Evolutionary conservation across 92 coral and sea anemone species (phyloP), one percentile per base, ranked within the genome.

Genomic region (Hydrozoanthus gracilis): DNA sequence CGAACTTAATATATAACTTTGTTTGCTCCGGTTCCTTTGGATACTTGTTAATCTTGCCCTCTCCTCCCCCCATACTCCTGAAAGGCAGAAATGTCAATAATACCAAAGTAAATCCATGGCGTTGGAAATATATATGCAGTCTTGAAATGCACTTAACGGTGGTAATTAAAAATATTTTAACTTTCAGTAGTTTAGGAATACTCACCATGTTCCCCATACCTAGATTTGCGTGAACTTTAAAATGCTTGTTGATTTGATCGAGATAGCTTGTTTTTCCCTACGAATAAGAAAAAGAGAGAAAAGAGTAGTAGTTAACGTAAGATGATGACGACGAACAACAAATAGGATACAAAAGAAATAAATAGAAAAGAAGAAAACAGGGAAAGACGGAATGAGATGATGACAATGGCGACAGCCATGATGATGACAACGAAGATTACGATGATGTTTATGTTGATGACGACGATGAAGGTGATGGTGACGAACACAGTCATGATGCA

Each of bases 181-280:
- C 17, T 61, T 11, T 5, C 4, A 12, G n/a, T 13, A 27, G 39
- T 12, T 61, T 8, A 6, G 6, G 9, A 15, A 70, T 78, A 78
- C 70, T 55, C 49, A 77, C 77, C 79, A 10, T 6, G 54, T 74
- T 50, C 47, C 79, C 61, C 6, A 47, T 74, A 12, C 79, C 79
- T 47, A 74, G 9, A 60, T 79, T 79, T 44, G 72, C 84, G 14
- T 79, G 84, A 44, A 79, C 18, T 12, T 93, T 89, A 17, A 91
- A 70, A 65, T 91, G 61, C 77, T 93, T 89, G 51, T 87, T 88
- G 10, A 93, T 86, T 35, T 88, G 77, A 54, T 93, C 94, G 52
- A 93, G 84, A 73, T 93, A 93, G 16, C 46, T 84, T 52, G 76
- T 47, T 51, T 84, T 91, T 46, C 91, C 94, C 91, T 91, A 86